Conservation (phyloP, 2,888 invertebrate genomes). For the Ectemnius lituratus region DNA sequence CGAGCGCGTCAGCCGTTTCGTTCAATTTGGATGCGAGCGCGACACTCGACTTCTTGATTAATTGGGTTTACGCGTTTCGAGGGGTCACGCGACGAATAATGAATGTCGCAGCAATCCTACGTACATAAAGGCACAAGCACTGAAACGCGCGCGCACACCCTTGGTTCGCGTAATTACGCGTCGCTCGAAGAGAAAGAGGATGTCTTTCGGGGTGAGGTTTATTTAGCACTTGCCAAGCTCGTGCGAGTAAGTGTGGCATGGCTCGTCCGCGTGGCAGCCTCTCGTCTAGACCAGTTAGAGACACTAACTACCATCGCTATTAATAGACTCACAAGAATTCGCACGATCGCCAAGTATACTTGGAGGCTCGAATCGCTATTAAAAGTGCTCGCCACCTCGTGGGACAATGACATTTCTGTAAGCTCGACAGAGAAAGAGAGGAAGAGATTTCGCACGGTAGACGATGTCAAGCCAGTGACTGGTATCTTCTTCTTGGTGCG, state of each 20-base stretch:
- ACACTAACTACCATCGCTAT: constrained; percentile 34
- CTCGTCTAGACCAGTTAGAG: constrained; percentile 33
- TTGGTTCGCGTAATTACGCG: background rate
- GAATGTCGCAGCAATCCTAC: background rate
- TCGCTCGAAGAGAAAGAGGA: no score
- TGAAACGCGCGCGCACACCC: background rate
- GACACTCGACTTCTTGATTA: constrained; percentile 1
- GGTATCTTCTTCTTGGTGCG: no score
- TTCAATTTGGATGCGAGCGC: background rate
- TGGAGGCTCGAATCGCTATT: background rate
- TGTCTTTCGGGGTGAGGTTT: no score
- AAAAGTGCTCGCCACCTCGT: no score
- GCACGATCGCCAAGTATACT: constrained; percentile 8
- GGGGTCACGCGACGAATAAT: constrained; percentile 5
- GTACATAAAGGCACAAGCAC: no score
- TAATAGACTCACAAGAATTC: constrained; percentile 36
- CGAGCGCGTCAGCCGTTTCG: no score
- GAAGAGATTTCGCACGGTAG: no score
- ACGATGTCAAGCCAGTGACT: no score
- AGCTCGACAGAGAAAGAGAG: no score
- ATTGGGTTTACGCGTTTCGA: constrained; percentile 2
- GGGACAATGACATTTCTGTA: no score
- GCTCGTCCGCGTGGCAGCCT: constrained; percentile 16
- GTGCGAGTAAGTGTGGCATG: no score
- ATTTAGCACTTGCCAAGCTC: no score